These are phyloP conservation scores for Solen grandis DNA, from an alignment of 1,140 invertebrate species.

Conservation along the genomic window DNA sequence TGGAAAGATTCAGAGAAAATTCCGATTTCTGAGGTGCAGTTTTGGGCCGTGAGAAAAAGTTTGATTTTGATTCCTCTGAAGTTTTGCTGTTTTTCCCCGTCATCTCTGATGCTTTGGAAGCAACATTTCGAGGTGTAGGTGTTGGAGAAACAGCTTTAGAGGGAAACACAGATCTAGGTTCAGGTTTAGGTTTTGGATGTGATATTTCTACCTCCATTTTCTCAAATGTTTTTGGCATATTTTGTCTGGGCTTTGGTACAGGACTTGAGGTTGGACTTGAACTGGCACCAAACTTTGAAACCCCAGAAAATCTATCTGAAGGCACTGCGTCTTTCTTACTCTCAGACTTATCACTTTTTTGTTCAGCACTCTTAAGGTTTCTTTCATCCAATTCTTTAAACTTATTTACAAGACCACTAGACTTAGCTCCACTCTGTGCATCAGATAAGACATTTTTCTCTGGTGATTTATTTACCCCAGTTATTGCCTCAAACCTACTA, in stretches of 20 bases:
- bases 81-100: constrained; percentile 45
- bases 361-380: constrained; percentile 30
- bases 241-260: constrained; percentile 56
- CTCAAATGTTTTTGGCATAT: constrained; percentile 41
- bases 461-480: background rate
- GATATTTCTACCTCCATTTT: constrained; percentile 52
- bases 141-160: constrained; percentile 6
- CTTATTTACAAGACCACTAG: constrained; percentile 27
- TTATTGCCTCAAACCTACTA: background rate
- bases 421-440: background rate
- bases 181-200: constrained; percentile 19
- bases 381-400: constrained; percentile 54
- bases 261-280: too few relatives aligned
- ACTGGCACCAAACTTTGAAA: too few relatives aligned
- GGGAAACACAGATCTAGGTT: constrained; percentile 17
- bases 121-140: constrained; percentile 45
- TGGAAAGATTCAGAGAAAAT: constrained; percentile 19
- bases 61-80: constrained; percentile 27
- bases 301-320: too few relatives aligned
- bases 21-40: constrained; percentile 27
- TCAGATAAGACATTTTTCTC: background rate
- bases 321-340: too few relatives aligned
- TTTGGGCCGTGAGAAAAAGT: constrained; percentile 13
- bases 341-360: too few relatives aligned
- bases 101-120: too few relatives aligned